phyloP scores from a whole-genome alignment of 2,797 vertebrate genomes.

The Anas georgica region DNA sequence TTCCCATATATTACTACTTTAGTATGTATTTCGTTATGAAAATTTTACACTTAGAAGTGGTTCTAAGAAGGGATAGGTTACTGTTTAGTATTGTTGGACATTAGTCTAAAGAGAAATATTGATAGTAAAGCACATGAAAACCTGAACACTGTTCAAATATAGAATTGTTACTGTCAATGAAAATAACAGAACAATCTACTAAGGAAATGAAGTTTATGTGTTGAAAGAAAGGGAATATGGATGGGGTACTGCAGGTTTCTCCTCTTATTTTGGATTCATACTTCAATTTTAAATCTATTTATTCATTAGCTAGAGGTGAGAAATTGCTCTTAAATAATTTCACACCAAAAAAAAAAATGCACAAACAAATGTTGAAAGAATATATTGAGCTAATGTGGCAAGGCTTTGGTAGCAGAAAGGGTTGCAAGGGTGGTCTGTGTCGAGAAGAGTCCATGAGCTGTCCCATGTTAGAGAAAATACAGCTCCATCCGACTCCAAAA shows the following conservation, averaged over 20 bases:
- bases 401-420: too few relatives aligned
- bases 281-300: neutral
- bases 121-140: neutral
- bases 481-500: too few relatives aligned
- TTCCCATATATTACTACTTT: fast-evolving
- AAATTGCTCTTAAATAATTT: neutral
- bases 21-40: neutral
- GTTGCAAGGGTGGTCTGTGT: too few relatives aligned
- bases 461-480: too few relatives aligned
- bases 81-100: neutral
- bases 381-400: too few relatives aligned
- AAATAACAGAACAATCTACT: neutral
- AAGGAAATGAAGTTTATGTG: neutral
- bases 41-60: neutral
- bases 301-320: neutral
- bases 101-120: neutral
- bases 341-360: neutral
- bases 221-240: neutral
- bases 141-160: neutral
- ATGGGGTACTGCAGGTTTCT: neutral
- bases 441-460: too few relatives aligned
- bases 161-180: neutral
- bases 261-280: neutral
- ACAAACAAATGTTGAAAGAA: neutral
- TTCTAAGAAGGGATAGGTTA: neutral